These are phyloP conservation scores for Bufo gargarizans DNA, from an alignment of 2,113 vertebrate species.

Conservation along the genomic window DNA sequence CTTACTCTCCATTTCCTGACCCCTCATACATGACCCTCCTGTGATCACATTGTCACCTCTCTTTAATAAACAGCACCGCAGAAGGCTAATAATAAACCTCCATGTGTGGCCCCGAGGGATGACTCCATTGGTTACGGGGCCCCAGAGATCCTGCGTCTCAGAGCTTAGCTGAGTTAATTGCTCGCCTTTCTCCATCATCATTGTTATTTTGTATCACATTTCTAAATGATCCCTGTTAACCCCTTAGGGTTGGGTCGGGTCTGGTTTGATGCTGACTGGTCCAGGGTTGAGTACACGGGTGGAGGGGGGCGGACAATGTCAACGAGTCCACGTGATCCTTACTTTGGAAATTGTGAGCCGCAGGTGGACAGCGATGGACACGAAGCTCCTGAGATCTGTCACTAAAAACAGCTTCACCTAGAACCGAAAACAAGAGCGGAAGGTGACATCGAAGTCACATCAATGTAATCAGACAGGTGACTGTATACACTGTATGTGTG, in stretches of 20 bases:
- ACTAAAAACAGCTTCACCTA: too few species aligned
- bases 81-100: constrained; percentile 4
- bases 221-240: background rate
- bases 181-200: too few species aligned
- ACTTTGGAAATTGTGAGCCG: too few species aligned
- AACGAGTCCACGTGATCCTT: background rate
- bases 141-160: background rate
- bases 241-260: too few species aligned
- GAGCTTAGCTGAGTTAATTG: too few species aligned
- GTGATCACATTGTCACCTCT: background rate
- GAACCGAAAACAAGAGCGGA: too few species aligned
- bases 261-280: background rate
- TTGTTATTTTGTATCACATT: background rate
- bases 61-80: background rate
- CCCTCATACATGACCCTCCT: background rate
- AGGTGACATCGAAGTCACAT: too few species aligned
- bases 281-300: background rate
- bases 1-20: too few species aligned
- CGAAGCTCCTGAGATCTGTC: too few species aligned
- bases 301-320: background rate
- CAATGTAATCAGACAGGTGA: too few species aligned
- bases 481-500: too few species aligned
- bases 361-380: too few species aligned
- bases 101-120: background rate
- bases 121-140: constrained; percentile 7